These are phyloP conservation scores for Spodoptera exigua DNA, from an alignment of 2,888 invertebrate genomes.

Conservation along the genomic window DNA sequence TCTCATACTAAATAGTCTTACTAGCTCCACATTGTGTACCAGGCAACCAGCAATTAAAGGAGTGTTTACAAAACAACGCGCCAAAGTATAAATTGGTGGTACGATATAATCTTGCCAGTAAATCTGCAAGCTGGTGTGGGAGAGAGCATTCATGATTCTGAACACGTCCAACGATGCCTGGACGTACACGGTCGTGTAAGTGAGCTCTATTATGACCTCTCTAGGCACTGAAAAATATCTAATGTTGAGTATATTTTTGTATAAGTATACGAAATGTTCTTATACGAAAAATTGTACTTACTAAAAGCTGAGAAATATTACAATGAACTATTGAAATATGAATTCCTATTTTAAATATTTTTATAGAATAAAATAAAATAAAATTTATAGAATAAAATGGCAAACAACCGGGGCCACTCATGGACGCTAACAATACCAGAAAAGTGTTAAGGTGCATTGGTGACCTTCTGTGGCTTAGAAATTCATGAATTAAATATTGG, in stretches of 20 bases:
- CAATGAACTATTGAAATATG: too few species aligned
- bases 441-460: too few species aligned
- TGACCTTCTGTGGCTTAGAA: too few species aligned
- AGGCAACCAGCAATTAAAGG: not conserved
- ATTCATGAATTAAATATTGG: too few species aligned
- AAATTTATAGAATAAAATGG: too few species aligned
- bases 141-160: constrained; percentile 16
- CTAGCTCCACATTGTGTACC: not conserved
- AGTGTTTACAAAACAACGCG: constrained; percentile 14
- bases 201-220: constrained; percentile 34
- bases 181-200: constrained; percentile 14
- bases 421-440: too few species aligned
- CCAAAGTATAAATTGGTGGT: constrained; percentile 8
- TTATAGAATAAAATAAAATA: too few species aligned
- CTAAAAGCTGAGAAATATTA: too few species aligned
- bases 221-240: constrained; percentile 18
- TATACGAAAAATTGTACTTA: too few species aligned
- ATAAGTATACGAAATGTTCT: too few species aligned
- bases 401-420: too few species aligned
- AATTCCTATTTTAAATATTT: too few species aligned
- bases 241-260: not conserved
- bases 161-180: constrained; percentile 28
- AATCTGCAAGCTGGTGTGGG: constrained; percentile 29
- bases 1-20: not conserved
- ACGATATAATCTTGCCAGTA: constrained; percentile 22